Conservation (phyloP, 2,113 vertebrate species). For the Brachyhypopomus occidentalis region DNA sequence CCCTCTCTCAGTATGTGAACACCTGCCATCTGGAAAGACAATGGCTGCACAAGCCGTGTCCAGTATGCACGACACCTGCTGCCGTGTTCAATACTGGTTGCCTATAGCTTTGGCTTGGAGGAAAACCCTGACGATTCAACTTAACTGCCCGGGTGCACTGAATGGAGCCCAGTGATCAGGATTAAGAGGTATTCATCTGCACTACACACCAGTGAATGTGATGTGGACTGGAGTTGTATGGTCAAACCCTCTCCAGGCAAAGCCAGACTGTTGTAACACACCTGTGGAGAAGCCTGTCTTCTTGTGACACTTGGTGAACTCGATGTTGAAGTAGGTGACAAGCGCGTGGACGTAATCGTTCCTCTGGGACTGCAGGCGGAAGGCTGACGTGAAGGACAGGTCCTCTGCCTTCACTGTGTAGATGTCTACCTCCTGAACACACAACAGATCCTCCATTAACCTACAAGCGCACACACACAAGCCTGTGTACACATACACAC, state of each 20-base stretch:
- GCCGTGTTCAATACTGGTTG: background rate
- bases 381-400: conserved; percentile 88
- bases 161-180: no score
- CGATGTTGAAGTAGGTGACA: conserved; percentile 97
- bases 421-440: conserved; percentile 91
- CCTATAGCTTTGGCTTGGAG: background rate
- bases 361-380: conserved; percentile 94
- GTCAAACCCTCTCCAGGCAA: no score
- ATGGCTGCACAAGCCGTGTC: background rate
- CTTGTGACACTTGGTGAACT: conserved; percentile 99
- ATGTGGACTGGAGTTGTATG: no score
- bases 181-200: no score
- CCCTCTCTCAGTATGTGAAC: background rate
- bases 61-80: background rate
- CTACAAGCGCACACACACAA: background rate
- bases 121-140: background rate
- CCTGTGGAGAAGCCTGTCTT: conserved; percentile 98
- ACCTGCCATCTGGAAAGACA: background rate
- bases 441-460: conserved; percentile 15
- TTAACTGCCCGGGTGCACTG: background rate
- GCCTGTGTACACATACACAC: no score
- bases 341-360: conserved; percentile 96
- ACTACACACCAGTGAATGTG: no score
- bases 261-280: conserved; percentile 52
- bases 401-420: conserved; percentile 95